These are phyloP conservation scores for Strix occidentalis DNA, from an alignment of 2,797 vertebrate genomes.

Conservation along the genomic window DNA sequence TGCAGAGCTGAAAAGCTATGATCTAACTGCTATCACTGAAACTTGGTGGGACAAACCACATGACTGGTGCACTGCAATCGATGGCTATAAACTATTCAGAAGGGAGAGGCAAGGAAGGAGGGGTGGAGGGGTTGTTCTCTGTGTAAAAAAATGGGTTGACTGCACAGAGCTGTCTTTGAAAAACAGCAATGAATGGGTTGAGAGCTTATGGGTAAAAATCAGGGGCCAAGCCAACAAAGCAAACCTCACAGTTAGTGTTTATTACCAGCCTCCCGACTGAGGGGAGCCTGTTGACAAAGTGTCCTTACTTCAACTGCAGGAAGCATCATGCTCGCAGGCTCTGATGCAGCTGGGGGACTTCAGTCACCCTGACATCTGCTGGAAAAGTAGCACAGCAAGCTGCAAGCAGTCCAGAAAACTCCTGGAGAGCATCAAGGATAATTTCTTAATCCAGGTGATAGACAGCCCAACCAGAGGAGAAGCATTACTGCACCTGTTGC, in stretches of 20 bases:
- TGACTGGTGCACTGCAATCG: accelerated
- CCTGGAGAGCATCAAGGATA: not conserved
- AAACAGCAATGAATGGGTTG: not conserved
- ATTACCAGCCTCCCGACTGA: accelerated
- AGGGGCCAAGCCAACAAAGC: not conserved
- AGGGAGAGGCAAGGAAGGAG: not conserved
- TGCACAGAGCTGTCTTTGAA: not conserved
- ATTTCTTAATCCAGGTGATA: not conserved
- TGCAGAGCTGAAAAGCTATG: not conserved
- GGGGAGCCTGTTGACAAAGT: not conserved
- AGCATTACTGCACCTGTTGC: not conserved
- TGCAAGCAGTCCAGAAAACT: not conserved
- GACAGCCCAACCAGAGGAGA: not conserved
- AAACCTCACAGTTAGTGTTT: not conserved
- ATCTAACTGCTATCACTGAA: not conserved
- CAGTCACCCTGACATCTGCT: not conserved
- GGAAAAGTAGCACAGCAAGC: not conserved
- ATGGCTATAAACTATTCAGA: not conserved
- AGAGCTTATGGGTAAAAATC: not conserved
- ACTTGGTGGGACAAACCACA: not conserved
- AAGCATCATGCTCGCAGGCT: not conserved
- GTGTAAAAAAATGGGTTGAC: not conserved
- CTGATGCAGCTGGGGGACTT: not conserved
- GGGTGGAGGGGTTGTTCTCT: accelerated
- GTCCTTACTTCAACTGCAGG: not conserved